Conservation (phyloP, 2,797 vertebrate species). For the Chaenodraco wilsoni region DNA sequence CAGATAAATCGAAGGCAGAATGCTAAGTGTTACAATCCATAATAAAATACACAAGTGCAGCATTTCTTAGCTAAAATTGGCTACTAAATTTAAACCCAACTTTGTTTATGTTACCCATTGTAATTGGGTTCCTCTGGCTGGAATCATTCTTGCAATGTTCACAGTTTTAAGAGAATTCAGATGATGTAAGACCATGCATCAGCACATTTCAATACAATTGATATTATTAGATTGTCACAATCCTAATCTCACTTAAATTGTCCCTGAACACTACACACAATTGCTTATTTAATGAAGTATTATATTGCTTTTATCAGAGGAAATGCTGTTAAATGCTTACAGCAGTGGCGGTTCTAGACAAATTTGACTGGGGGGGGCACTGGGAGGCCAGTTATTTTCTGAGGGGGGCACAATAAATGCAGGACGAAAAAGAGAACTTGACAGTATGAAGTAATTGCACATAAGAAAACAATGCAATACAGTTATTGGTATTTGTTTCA, state of each 20-base stretch:
- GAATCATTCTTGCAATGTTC: background rate
- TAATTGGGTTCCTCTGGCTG: background rate
- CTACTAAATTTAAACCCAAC: background rate
- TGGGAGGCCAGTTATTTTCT: too few species aligned
- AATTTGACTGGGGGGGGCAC: too few species aligned
- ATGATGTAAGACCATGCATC: background rate
- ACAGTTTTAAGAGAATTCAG: background rate
- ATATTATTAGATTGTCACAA: background rate
- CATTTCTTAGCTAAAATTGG: background rate
- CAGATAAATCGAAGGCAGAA: conserved; percentile 3
- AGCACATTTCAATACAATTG: background rate
- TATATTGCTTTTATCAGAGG: background rate
- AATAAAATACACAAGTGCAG: background rate
- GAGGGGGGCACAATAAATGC: too few species aligned
- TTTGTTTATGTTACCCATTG: too few species aligned
- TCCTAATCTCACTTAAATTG: background rate
- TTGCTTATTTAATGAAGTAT: background rate
- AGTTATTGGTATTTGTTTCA: too few species aligned
- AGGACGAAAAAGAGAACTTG: too few species aligned
- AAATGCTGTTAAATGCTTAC: background rate
- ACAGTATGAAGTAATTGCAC: too few species aligned
- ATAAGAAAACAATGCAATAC: too few species aligned
- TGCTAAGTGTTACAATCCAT: background rate
- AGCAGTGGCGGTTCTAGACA: too few species aligned
- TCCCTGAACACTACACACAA: background rate